Evolutionary conservation across 2,888 invertebrate genomes (phyloP).

Genomic region (Troilus luridus): DNA sequence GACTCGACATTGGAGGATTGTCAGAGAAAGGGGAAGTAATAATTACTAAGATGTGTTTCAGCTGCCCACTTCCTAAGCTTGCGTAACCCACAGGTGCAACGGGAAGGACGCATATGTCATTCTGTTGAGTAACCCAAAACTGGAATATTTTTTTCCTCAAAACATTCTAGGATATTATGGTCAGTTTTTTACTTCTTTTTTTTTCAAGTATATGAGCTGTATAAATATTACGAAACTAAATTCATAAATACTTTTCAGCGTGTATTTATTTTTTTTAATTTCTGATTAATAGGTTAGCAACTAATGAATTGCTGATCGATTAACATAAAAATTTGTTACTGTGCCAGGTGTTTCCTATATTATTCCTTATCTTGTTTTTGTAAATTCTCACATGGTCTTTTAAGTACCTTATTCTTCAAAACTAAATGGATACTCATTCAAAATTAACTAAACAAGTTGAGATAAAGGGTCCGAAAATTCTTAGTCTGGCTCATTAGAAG

Average conservation of each 20-base stretch:
- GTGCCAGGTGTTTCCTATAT: neutral
- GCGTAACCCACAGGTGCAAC: neutral
- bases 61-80: conserved; percentile 4
- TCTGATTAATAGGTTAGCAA: neutral
- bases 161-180: neutral
- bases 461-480: too few relatives aligned
- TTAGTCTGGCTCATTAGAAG: too few relatives aligned
- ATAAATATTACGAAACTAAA: neutral
- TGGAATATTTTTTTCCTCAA: neutral
- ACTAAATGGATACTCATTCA: too few relatives aligned
- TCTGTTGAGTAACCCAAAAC: neutral
- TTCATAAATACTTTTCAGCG: neutral
- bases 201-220: neutral
- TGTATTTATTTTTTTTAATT: neutral
- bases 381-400: too few relatives aligned
- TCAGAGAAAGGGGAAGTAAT: neutral
- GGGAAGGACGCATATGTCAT: neutral
- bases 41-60: conserved; percentile 14
- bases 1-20: neutral
- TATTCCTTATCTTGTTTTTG: neutral
- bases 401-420: too few relatives aligned
- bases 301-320: neutral
- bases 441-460: too few relatives aligned
- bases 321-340: neutral
- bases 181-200: neutral